Evolutionary conservation across 2,888 invertebrate species (phyloP).

Genomic region (Hemaris fuciformis): DNA sequence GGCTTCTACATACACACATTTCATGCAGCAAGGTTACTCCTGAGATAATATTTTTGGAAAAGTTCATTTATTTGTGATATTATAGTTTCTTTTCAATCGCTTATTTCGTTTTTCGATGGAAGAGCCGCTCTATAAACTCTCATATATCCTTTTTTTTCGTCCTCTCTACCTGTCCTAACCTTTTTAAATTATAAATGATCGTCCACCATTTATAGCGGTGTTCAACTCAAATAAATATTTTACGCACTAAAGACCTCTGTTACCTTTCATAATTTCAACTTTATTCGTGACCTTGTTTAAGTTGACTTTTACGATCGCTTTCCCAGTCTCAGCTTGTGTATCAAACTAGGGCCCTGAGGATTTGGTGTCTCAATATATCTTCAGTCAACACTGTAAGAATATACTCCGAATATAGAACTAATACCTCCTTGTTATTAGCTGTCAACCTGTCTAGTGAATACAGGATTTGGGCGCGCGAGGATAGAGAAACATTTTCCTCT

Average conservation of each 20-base stretch:
- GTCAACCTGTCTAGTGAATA: constrained; percentile 44
- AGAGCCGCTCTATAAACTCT: too few relatives aligned
- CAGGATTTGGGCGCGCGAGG: constrained; percentile 33
- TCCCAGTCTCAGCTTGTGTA: neutral
- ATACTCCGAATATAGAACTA: constrained; percentile 17
- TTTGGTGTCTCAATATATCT: constrained; percentile 2
- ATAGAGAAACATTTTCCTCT: constrained; percentile 15
- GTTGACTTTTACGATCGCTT: neutral
- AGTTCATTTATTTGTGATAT: too few relatives aligned
- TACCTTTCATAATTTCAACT: constrained; percentile 1
- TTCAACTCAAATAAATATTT: neutral
- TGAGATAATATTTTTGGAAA: too few relatives aligned
- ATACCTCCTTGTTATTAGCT: constrained; percentile 45
- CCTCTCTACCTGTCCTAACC: too few relatives aligned
- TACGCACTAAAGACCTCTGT: neutral
- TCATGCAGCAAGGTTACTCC: too few relatives aligned
- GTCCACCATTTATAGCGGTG: neutral
- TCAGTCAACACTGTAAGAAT: neutral
- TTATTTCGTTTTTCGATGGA: too few relatives aligned
- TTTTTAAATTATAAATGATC: neutral
- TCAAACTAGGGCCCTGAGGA: neutral
- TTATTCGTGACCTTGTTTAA: neutral
- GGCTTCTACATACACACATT: too few relatives aligned
- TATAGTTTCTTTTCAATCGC: too few relatives aligned
- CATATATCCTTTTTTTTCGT: too few relatives aligned